These are phyloP conservation scores for Hystrix cristata DNA, from an alignment of 2,113 vertebrate species.

Conservation along the genomic window DNA sequence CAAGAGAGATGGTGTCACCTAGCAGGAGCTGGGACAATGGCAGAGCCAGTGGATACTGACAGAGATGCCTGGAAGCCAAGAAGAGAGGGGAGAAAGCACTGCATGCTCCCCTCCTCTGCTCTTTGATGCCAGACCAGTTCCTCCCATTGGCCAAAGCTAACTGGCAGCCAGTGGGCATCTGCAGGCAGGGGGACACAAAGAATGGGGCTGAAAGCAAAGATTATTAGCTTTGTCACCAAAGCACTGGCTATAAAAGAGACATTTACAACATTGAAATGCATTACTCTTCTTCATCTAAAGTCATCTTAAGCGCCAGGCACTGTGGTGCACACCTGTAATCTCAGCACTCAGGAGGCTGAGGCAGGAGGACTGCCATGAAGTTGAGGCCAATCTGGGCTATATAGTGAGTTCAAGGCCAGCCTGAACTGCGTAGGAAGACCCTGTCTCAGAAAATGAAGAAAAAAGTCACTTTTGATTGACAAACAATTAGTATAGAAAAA, in stretches of 20 bases:
- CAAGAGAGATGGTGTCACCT: neutral
- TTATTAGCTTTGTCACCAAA: constrained; percentile 30
- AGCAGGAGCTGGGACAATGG: neutral
- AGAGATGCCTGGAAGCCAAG: neutral
- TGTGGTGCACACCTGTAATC: neutral
- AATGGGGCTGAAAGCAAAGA: neutral
- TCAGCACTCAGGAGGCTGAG: neutral
- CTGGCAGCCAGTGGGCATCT: neutral
- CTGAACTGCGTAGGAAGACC: neutral
- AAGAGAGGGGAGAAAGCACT: no score
- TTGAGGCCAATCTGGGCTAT: neutral
- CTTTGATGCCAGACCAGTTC: neutral
- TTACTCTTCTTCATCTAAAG: neutral
- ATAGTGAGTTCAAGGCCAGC: neutral
- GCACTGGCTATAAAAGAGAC: neutral
- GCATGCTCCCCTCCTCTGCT: neutral
- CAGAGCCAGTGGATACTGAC: neutral
- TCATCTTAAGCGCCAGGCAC: neutral
- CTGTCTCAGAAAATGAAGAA: neutral
- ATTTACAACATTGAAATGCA: neutral
- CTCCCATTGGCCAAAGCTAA: neutral
- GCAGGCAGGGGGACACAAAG: neutral
- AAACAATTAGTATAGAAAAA: constrained; percentile 16
- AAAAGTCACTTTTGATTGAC: neutral
- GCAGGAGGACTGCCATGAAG: neutral